Evolutionary conservation across 2,113 vertebrate species (phyloP), one percentile per base, ranked within the genome.

Genomic region (Tachysurus fulvidraco): DNA sequence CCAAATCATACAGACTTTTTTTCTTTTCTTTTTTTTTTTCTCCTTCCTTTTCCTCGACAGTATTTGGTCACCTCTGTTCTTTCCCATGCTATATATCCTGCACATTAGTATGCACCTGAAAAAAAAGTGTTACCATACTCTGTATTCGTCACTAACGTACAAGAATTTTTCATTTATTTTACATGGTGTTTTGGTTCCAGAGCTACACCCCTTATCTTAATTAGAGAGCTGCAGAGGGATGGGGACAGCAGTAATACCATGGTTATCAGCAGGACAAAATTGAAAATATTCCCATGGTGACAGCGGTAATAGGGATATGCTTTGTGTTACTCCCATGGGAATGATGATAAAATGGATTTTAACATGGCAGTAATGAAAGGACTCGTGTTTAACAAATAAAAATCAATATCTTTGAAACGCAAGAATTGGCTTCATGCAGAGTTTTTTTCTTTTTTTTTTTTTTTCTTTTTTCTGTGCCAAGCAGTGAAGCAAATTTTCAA

Each of bases 141-240:
- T 6, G 28, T 41, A 41, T 41, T 41, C 7, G 13, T 60, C 30
- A 80, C 54, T 23, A 80, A 41, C 11, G 11, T 81, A 14, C 30
- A 41, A 23, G 19, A 13, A 13, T 25, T 36, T 23, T 80, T 59
- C 16, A 11, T 80, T 80, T 21, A 36, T 81, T 81, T 59, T 23
- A 5, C 69, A 74, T 28, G 21, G 13, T n/a, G 83, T 44, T 5
- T 25, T 59, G 52, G 23, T 60, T 73, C 36, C 36, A 44, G 54
- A 17, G 69, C 83, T 74, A 17, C 41, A 84, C 23, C 60, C n/a
- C 83, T 84, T 74, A 84, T 84, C 83, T 84, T 73, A 73, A 84
- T 83, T 83, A 83, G 62, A 67, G 64, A 54, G 64, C 81, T 52
- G 64, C 17, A 36, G 46, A 54, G 36, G 52, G n/a, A 84, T 59